These are phyloP conservation scores for Acestrorhynchus altus DNA, from an alignment of 2,797 vertebrate genomes.

Conservation along the genomic window DNA sequence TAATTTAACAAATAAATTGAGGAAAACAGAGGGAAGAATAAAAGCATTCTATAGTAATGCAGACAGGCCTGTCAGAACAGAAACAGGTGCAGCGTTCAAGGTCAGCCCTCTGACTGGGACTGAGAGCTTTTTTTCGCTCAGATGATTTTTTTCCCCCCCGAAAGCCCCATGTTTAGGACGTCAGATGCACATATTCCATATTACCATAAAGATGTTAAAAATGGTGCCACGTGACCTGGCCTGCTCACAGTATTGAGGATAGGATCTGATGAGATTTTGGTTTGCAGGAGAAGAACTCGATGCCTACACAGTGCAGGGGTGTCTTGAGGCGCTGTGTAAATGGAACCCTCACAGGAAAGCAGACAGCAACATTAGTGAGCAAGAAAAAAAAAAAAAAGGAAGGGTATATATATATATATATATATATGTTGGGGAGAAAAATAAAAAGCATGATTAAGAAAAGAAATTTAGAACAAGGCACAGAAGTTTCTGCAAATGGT, in stretches of 20 bases:
- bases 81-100: conserved; percentile 41
- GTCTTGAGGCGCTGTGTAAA: conserved; percentile 71
- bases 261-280: conserved; percentile 64
- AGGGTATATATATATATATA: neutral
- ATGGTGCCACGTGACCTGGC: conserved; percentile 60
- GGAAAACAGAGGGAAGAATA: conserved; percentile 20
- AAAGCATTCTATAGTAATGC: conserved; percentile 30
- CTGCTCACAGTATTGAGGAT: conserved; percentile 77
- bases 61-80: conserved; percentile 52
- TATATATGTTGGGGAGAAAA: conserved; percentile 37
- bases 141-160: conserved; percentile 25
- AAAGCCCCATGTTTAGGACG: conserved; percentile 71
- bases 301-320: conserved; percentile 69
- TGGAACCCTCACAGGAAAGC: conserved; percentile 76
- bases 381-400: conserved; percentile 59
- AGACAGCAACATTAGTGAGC: conserved; percentile 69
- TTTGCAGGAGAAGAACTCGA: conserved; percentile 67
- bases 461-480: conserved; percentile 94
- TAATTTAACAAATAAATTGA: conserved; percentile 54
- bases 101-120: conserved; percentile 35
- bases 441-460: conserved; percentile 68
- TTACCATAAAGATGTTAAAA: conserved; percentile 55
- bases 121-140: conserved; percentile 33
- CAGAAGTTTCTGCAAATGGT: conserved; percentile 99
- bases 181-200: conserved; percentile 68